These are phyloP conservation scores for Nomada lathburiana DNA, from an alignment of 2,888 invertebrate species.

Conservation along the genomic window DNA sequence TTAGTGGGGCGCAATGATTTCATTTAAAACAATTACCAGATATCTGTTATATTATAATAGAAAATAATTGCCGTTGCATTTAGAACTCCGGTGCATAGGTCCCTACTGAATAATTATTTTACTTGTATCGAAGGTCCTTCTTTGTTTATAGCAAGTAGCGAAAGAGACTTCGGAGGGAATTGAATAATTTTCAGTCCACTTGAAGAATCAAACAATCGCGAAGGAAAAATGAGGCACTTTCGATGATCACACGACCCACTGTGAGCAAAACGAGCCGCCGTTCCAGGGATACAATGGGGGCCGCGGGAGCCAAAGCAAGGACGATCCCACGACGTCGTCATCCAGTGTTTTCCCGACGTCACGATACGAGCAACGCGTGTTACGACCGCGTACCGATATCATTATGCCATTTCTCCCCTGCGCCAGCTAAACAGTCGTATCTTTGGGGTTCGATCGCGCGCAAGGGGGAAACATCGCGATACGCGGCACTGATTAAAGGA, in stretches of 20 bases:
- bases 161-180: not conserved
- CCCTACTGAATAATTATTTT: too few species aligned
- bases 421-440: not conserved
- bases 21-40: too few species aligned
- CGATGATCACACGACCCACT: constrained; percentile 73
- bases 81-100: too few species aligned
- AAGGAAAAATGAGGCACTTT: constrained; percentile 79
- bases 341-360: constrained; percentile 59
- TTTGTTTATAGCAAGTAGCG: not conserved
- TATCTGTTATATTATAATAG: too few species aligned
- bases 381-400: constrained; percentile 61
- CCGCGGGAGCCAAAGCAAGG: constrained; percentile 83
- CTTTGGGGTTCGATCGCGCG: constrained; percentile 13
- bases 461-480: constrained; percentile 10
- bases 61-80: too few species aligned
- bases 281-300: constrained; percentile 79
- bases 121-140: too few species aligned
- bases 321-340: constrained; percentile 83
- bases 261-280: constrained; percentile 68
- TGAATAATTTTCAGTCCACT: not conserved
- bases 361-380: constrained; percentile 53
- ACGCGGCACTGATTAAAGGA: not conserved
- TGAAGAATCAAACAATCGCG: constrained; percentile 38
- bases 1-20: too few species aligned
- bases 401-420: constrained; percentile 63